Evolutionary conservation across 2,888 invertebrate species (phyloP).

Genomic region (Eutolmus rufibarbis): DNA sequence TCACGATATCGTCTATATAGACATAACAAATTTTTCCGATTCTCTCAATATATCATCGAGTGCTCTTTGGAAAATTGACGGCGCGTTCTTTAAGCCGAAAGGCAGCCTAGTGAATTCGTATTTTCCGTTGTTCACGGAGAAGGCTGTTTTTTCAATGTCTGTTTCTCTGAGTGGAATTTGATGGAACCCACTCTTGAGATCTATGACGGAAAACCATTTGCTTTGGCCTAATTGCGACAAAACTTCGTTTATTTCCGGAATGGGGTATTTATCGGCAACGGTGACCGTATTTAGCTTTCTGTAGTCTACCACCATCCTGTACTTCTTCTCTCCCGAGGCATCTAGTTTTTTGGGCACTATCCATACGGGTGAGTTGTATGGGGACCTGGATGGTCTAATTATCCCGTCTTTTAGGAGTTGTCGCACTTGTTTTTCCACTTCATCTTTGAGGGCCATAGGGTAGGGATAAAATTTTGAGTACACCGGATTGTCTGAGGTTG

Average conservation of each 20-base stretch:
- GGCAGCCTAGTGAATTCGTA: background rate
- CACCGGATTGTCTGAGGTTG: background rate
- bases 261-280: background rate
- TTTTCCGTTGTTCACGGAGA: background rate
- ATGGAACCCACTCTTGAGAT: background rate
- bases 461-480: background rate
- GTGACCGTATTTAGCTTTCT: background rate
- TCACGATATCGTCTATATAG: background rate
- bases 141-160: background rate
- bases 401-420: too few relatives aligned
- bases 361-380: background rate
- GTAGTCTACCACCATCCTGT: background rate
- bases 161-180: background rate
- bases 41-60: background rate
- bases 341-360: background rate
- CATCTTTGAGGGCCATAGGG: too few relatives aligned
- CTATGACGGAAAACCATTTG: background rate
- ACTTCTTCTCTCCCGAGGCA: background rate
- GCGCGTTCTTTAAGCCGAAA: background rate
- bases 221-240: background rate
- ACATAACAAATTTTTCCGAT: background rate
- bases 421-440: too few relatives aligned
- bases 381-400: too few relatives aligned
- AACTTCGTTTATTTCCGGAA: background rate
- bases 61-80: background rate